Conservation (phyloP, 2,797 vertebrate genomes). For the Austrolebias charrua region DNA sequence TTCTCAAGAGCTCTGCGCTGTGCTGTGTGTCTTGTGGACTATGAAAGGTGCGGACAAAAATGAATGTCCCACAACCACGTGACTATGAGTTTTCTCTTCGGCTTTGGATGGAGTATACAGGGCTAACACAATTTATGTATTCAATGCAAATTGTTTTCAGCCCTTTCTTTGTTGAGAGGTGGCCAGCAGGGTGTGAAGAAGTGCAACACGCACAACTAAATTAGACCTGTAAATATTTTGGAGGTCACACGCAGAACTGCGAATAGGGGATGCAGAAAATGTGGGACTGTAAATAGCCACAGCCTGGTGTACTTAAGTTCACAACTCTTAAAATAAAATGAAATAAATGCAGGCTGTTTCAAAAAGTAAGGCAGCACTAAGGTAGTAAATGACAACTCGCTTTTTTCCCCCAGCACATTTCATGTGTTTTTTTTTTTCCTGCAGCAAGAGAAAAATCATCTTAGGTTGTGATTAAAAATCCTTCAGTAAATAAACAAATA, state of each 20-base stretch:
- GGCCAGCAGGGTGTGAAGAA: constrained; percentile 13
- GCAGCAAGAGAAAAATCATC: no score
- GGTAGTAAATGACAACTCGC: neutral
- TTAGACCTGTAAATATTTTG: constrained; percentile 41
- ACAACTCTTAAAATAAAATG: constrained; percentile 34
- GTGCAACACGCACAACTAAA: constrained; percentile 30
- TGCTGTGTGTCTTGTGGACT: no score
- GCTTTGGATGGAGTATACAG: no score
- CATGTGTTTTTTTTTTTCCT: no score
- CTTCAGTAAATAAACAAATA: no score
- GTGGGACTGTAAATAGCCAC: constrained; percentile 42
- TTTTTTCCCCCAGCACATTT: constrained; percentile 2
- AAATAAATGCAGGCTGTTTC: constrained; percentile 5
- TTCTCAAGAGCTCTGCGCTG: no score
- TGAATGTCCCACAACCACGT: no score
- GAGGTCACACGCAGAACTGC: constrained; percentile 30
- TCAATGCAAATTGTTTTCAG: constrained; percentile 26
- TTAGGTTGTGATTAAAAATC: no score
- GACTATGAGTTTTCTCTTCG: no score
- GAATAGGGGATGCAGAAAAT: constrained; percentile 49
- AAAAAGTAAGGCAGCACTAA: constrained; percentile 10
- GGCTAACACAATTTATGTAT: constrained; percentile 25
- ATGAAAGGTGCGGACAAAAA: no score
- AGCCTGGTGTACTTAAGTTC: constrained; percentile 20
- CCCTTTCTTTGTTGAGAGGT: constrained; percentile 12